A percentile compares a stretch with the other conserved stretches of the same genome.
phyloP scores from a whole-genome alignment of 1,140 invertebrate genomes.

The Subanguina moxae region DNA sequence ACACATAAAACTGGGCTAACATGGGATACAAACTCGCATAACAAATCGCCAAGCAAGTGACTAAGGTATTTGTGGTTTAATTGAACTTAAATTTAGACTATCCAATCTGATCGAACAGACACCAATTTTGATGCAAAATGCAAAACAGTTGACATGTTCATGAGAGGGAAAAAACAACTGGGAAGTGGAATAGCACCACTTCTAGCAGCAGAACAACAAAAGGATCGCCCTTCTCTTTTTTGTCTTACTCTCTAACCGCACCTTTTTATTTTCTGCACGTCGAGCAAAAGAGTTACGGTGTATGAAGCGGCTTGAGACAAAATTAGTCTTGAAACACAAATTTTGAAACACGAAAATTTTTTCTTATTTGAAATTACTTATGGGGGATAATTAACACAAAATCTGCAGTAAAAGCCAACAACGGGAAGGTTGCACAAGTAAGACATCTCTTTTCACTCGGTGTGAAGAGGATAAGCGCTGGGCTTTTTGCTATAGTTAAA shows the following conservation, averaged over 20 bases:
- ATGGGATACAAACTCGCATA: too few species aligned
- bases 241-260: background rate
- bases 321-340: background rate
- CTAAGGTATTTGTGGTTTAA: background rate
- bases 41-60: background rate
- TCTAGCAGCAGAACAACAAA: background rate
- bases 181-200: background rate
- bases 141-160: background rate
- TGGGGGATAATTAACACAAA: too few species aligned
- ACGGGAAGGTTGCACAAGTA: too few species aligned
- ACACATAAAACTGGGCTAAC: background rate
- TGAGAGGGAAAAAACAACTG: background rate
- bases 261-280: slow-evolving; percentile 6
- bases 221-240: background rate
- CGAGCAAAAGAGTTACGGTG: slow-evolving; percentile 1
- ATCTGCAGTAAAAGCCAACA: too few species aligned
- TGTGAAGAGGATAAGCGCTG: too few species aligned
- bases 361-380: too few species aligned
- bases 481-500: too few species aligned
- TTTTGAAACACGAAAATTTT: too few species aligned
- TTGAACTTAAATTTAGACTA: background rate
- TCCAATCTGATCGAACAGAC: background rate
- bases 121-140: background rate
- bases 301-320: background rate
- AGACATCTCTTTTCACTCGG: too few species aligned